These are phyloP conservation scores for Solenopsis invicta DNA, from an alignment of 1,140 invertebrate species.

Conservation along the genomic window DNA sequence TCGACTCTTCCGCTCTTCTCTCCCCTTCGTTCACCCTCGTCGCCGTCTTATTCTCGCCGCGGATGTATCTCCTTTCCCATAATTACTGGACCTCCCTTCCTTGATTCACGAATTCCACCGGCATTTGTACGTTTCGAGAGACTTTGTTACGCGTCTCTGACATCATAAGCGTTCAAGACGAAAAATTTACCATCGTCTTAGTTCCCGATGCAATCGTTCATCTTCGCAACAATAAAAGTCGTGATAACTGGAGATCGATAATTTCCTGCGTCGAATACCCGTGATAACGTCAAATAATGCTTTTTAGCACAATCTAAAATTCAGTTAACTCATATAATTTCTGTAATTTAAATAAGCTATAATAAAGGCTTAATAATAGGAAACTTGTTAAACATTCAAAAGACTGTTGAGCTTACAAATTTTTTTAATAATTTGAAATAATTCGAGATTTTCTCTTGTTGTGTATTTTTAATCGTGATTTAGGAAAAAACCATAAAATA, in stretches of 20 bases:
- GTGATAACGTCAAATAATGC: background rate
- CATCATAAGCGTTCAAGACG: conserved; percentile 19
- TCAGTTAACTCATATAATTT: background rate
- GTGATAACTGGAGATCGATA: background rate
- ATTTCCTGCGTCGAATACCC: background rate
- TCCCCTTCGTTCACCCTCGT: background rate
- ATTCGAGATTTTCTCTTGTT: too few species aligned
- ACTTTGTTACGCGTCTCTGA: conserved; percentile 1
- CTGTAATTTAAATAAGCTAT: background rate
- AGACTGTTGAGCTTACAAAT: too few species aligned
- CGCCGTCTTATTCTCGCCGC: background rate
- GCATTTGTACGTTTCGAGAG: conserved; percentile 43
- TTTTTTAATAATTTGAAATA: too few species aligned
- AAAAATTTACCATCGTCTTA: conserved; percentile 30
- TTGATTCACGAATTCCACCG: conserved; percentile 69
- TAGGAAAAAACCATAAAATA: background rate
- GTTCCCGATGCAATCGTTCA: conserved; percentile 10
- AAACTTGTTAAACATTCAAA: background rate
- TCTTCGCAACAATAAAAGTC: background rate
- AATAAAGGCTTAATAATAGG: background rate
- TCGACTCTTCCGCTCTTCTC: conserved; percentile 19
- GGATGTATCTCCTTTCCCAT: conserved; percentile 5
- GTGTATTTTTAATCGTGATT: too few species aligned
- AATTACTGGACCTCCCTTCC: background rate
- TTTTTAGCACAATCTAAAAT: background rate